A percentile compares a stretch with the other conserved stretches of the same genome.
Evolutionary conservation across 2,888 invertebrate genomes (phyloP).

Genomic region (Entomobrya multifasciata): DNA sequence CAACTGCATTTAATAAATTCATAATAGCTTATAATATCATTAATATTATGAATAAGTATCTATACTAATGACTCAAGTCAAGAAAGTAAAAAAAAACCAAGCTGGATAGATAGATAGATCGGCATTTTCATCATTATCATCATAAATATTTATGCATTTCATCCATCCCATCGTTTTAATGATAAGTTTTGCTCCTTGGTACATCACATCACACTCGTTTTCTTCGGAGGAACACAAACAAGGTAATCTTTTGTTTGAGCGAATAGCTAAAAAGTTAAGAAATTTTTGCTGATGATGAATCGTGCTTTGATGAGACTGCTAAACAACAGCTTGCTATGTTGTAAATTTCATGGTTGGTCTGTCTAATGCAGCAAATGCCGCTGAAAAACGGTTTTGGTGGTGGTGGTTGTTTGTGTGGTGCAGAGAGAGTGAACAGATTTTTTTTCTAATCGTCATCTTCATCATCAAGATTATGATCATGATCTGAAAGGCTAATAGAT

Average conservation of each 20-base stretch:
- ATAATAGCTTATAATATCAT: not conserved
- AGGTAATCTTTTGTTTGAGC: no score
- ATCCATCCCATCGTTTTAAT: no score
- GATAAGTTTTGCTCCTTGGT: no score
- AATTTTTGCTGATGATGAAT: constrained; percentile 18
- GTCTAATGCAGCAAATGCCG: not conserved
- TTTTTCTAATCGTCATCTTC: not conserved
- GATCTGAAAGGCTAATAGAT: constrained; percentile 43
- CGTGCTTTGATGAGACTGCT: constrained; percentile 51
- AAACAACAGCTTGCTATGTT: constrained; percentile 1
- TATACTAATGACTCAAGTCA: constrained; percentile 32
- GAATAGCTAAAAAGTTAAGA: no score
- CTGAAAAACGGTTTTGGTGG: not conserved
- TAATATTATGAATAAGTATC: not conserved
- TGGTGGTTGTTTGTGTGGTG: not conserved
- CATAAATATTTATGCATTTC: not conserved
- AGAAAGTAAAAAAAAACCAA: no score
- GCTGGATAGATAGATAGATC: not conserved
- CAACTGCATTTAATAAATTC: not conserved
- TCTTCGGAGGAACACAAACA: no score
- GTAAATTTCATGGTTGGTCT: not conserved
- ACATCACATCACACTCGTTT: no score
- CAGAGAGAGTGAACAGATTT: not conserved
- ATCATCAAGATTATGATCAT: constrained; percentile 11
- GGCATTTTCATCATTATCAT: constrained; percentile 26